A percentile compares a stretch with the other conserved stretches of the same genome.
Conservation (phyloP, 2,888 invertebrate species). For the Diadromus collaris region DNA sequence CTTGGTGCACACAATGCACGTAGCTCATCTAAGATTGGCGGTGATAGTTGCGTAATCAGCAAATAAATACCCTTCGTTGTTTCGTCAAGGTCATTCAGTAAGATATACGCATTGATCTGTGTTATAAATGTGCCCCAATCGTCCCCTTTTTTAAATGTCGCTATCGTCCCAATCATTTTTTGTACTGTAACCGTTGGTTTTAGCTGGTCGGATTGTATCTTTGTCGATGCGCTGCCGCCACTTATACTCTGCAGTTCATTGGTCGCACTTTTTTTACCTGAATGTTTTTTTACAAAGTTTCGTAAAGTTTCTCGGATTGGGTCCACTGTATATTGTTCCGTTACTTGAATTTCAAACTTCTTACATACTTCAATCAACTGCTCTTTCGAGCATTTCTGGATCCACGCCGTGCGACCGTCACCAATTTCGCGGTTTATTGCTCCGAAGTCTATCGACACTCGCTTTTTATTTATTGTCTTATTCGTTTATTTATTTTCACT, state of each 20-base stretch:
- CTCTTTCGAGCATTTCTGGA: not conserved
- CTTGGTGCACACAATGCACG: not conserved
- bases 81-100: not conserved
- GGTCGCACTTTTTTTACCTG: not conserved
- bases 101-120: not conserved
- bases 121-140: not conserved
- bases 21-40: not conserved
- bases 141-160: not conserved
- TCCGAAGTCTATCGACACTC: not conserved
- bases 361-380: not conserved
- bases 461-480: not conserved
- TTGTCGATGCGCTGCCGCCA: too few species aligned
- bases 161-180: not conserved
- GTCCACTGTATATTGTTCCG: not conserved
- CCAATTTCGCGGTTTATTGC: not conserved
- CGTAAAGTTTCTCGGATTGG: not conserved
- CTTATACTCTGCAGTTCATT: not conserved
- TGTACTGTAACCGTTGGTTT: not conserved
- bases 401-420: not conserved
- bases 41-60: slow-evolving; percentile 4
- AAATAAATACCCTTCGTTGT: not conserved
- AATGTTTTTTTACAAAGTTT: not conserved
- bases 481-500: not conserved
- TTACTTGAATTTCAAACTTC: not conserved
- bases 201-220: not conserved